These are phyloP conservation scores for Andrena marginata DNA, from an alignment of 2,888 invertebrate genomes.

Conservation along the genomic window DNA sequence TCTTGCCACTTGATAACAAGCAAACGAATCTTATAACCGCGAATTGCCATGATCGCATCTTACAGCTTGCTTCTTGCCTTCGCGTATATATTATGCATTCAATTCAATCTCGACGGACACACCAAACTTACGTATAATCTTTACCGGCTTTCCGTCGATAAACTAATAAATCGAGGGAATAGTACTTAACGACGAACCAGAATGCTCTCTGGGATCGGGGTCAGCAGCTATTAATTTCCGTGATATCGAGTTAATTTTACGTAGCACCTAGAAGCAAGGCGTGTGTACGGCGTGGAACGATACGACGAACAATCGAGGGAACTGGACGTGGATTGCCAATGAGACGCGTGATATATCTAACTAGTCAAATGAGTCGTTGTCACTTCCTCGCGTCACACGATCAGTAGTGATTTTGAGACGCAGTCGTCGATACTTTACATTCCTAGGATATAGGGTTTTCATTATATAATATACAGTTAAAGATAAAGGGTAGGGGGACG, in stretches of 20 bases:
- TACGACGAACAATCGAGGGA: background rate
- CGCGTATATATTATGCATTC: conserved; percentile 17
- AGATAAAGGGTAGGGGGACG: conserved; percentile 46
- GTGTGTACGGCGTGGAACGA: too few species aligned
- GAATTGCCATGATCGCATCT: conserved; percentile 16
- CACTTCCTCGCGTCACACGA: conserved; percentile 28
- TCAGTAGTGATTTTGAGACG: conserved; percentile 14
- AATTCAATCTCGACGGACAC: conserved; percentile 23
- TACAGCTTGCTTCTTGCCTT: conserved; percentile 49
- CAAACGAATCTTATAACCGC: background rate
- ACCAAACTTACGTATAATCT: conserved; percentile 19
- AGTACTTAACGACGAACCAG: conserved; percentile 2
- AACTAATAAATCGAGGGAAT: background rate
- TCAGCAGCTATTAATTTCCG: conserved; percentile 7
- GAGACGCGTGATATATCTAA: background rate
- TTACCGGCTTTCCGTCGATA: conserved; percentile 4
- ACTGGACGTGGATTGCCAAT: background rate
- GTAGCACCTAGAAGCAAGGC: background rate
- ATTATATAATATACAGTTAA: conserved; percentile 34
- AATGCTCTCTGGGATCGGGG: conserved; percentile 9
- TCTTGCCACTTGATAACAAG: background rate
- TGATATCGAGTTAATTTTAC: conserved; percentile 14
- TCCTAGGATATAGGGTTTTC: conserved; percentile 55
- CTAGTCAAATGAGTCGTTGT: background rate
- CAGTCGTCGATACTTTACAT: conserved; percentile 41